These are phyloP conservation scores for Cephalophus harveyi DNA, from an alignment of 2,113 vertebrate species.

Conservation along the genomic window DNA sequence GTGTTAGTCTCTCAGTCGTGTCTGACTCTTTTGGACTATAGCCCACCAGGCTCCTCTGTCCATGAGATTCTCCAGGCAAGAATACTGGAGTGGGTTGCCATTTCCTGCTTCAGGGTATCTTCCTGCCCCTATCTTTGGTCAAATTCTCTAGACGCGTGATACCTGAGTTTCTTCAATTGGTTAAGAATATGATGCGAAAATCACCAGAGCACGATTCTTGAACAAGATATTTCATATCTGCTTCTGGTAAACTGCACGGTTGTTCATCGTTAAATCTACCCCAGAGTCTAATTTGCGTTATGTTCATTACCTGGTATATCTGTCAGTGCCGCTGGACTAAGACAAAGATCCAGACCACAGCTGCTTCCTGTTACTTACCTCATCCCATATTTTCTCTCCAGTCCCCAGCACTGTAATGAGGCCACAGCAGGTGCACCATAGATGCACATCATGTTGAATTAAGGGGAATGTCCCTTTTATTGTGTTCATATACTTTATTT, in stretches of 20 bases:
- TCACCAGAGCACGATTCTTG: neutral
- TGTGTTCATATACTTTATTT: neutral
- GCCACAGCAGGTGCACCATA: neutral
- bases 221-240: neutral
- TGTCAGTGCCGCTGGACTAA: neutral
- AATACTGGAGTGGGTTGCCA: neutral
- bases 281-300: neutral
- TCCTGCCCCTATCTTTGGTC: neutral
- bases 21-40: neutral
- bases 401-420: neutral
- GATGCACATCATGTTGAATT: neutral
- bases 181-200: neutral
- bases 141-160: neutral
- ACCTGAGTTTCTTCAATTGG: neutral
- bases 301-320: neutral
- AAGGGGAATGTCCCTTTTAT: neutral
- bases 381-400: neutral
- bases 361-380: neutral
- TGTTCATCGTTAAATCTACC: neutral
- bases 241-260: neutral
- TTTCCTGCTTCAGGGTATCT: neutral
- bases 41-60: neutral
- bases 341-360: neutral
- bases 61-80: neutral
- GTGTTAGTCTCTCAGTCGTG: neutral